Evolutionary conservation across 2,888 invertebrate genomes (phyloP), one percentile per base, ranked within the genome.

Genomic region (Eupithecia dodoneata): DNA sequence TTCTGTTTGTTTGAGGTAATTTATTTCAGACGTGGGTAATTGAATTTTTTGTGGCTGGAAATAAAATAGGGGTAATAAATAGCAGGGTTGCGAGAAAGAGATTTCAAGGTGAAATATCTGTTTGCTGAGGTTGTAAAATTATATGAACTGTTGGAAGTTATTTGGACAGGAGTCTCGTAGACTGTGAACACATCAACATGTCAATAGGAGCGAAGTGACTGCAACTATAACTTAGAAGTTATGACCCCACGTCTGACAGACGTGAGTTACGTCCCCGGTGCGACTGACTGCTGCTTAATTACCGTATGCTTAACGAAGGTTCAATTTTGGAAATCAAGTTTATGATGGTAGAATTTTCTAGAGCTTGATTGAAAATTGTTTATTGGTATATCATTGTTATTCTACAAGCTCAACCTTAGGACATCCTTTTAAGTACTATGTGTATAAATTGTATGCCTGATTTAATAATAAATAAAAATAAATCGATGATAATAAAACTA

Each of bases 131-230:
- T 63, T 30, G 18, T 63, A 30, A 63, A 63, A 63, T 30, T 63
- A 63, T 30, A 12, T 63, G 63, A 30, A 18, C 63, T 63, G 30
- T 63, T 63, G 4, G 12, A 63, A 63, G 4, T 12, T 63, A 30
- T 30, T 63, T 63, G 12, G 30, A 18, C 55, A 59, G 30, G 18
- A 63, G 59, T 49, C 72, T 63, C 72, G 76, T 55, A 69, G 63
- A 73, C 75, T 75, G 30, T 42, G 55, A 66, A 59, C 55, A 72
- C 72, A 76, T 76, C 71, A 74, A 74, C 74, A 72, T 72, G 77
- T 74, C 74, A 74, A 74, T 74, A 74, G 74, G 72, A 72, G 63
- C 72, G n/a, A 72, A 77, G 66, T 74, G 77, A 74, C 71, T 72
- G 10, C 63, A 30, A 63, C 63, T 63, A 63, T 63, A 63, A 63